Base-by-base conservation (phyloP, 2,113 vertebrate species). In the Eleginops maclovinus region DNA sequence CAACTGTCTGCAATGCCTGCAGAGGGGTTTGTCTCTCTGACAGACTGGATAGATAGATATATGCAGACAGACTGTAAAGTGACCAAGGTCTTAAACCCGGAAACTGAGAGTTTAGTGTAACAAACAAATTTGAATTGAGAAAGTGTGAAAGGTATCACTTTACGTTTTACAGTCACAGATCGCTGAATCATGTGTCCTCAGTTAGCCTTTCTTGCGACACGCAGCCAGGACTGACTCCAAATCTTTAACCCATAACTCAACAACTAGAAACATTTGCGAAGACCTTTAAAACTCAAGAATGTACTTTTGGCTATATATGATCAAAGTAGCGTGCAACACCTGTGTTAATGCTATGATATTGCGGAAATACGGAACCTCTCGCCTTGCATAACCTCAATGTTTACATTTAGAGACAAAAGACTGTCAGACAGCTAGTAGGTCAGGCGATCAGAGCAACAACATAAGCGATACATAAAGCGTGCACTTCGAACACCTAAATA, bases 381-480 rank as follows among this genome's bases (percentile, higher is more conserved):
- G 66, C 10, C 61, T 82, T 65, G 28, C 72, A 63, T 58, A 59
- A 75, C 59, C 28, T 64, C 77, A 59, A 0, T 91, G 89, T 92
- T 91, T 89, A 93, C 91, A 88, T 89, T 88, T 76, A 36, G 73
- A 90, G 63, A 92, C 88, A 91, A 92, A n/a, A 91, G 79, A 24
- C 75, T 85, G 81, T 81, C 86, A 84, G 50, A 9, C 58, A 67
- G 66, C 21, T 73, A 76, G 75, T 31, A 41, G 71, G 72, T 88
- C 86, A 82, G 66, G 9, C 58, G 64, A 78, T 4, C 51, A 43
- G 44, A 74, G 51, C 4, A n/a, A 64, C 65, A 67, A 75, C 75
- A 43, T 21, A 17, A 49, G 28, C 53, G 12, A 12, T 43, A 11
- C 1, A 54, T 24, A 21, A 8, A 43, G 4, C 17, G 22, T 2